Percentiles rank a stretch among this genome's conserved stretches.
Evolutionary conservation across 2,888 invertebrate species (phyloP).

Genomic region (Drosophila kambysellisi): DNA sequence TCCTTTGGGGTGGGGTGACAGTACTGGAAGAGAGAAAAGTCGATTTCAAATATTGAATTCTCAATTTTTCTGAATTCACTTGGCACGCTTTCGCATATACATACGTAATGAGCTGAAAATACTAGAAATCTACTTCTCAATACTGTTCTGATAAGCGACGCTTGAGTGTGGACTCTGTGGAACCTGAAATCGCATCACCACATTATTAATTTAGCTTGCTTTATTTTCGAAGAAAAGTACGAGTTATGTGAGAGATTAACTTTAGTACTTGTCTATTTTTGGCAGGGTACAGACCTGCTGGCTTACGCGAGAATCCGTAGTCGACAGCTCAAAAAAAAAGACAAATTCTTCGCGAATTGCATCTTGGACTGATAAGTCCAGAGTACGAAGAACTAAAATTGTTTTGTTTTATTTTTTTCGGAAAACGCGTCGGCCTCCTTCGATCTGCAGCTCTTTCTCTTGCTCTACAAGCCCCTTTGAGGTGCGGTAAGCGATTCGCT

Average conservation of each 20-base stretch:
- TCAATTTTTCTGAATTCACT: neutral
- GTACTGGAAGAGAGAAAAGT: neutral
- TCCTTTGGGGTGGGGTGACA: constrained; percentile 10
- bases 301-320: constrained; percentile 60
- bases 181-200: constrained; percentile 46
- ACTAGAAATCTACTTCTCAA: constrained; percentile 27
- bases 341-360: constrained; percentile 35
- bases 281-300: constrained; percentile 75
- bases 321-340: constrained; percentile 30
- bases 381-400: constrained; percentile 9
- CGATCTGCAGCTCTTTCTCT: neutral
- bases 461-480: constrained; percentile 1
- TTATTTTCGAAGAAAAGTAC: constrained; percentile 69
- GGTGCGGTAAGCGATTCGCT: constrained; percentile 47
- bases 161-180: constrained; percentile 63
- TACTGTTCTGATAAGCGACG: constrained; percentile 63
- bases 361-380: constrained; percentile 36
- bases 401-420: constrained; percentile 24
- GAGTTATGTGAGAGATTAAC: constrained; percentile 52
- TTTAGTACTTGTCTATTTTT: constrained; percentile 76
- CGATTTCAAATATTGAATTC: neutral
- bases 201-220: constrained; percentile 32
- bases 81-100: constrained; percentile 49
- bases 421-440: constrained; percentile 20
- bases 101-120: constrained; percentile 39